Evolutionary conservation across 2,888 invertebrate genomes (phyloP), one percentile per base, ranked within the genome.

Genomic region (Iphiclides podalirius): DNA sequence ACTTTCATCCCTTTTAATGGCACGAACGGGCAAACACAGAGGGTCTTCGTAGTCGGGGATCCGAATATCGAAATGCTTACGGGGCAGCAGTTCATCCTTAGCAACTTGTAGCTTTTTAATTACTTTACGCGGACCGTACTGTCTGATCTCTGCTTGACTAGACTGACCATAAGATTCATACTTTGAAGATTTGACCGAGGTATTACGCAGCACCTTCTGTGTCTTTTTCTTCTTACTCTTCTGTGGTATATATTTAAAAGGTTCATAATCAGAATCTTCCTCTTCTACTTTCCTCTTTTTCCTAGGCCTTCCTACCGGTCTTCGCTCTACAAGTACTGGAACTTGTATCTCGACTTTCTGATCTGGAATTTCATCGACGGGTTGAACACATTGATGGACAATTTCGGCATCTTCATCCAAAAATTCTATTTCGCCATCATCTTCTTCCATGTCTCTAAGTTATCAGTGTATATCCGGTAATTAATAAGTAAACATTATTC

Each of bases 381-480:
- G 54, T 56, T 77, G 75, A 0, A 87, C 78, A 52, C 77, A 87
- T 58, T 83, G 80, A 52, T 83, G 79, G 2, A 88, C 80, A 1
- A 87, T 72, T 11, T 86, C 86, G 2, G 77, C 87, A 41, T 88
- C 87, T 60, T 88, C 88, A 52, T 88, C 88, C n/a, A 88, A 64
- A 59, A 73, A 88, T 65, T 88, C 88, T 49, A 88, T 84, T 54
- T 83, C 84, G 34, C 69, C 67, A 11, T 80, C 84, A 0, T 69
- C 66, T 28, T 76, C 79, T 28, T 64, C 53, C 79, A 79, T 80
- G 1, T 4, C 55, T 52, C 36, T n/a, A n/a, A n/a, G n/a, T n/a
- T n/a, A n/a, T n/a, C n/a, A n/a, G n/a, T n/a, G n/a, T n/a, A n/a
- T n/a, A n/a, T n/a, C n/a, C n/a, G n/a, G n/a, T n/a, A n/a, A n/a